Evolutionary conservation across 2,888 invertebrate species (phyloP).

Genomic region (Meandrusa payeni): DNA sequence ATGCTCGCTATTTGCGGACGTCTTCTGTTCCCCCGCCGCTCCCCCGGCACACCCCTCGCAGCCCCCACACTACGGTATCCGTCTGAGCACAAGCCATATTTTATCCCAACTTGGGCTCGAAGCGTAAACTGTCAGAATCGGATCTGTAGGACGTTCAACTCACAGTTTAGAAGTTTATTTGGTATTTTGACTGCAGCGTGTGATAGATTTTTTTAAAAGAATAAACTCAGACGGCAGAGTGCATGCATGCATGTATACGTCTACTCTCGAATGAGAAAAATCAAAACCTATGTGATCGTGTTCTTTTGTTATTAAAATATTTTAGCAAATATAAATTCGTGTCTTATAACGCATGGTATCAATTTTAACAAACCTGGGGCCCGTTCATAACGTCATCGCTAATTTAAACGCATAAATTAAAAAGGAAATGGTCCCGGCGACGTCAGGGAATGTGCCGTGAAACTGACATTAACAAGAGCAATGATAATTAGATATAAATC

Average conservation of each 20-base stretch:
- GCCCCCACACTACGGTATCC: constrained; percentile 59
- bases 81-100: constrained; percentile 77
- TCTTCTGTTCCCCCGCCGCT: constrained; percentile 37
- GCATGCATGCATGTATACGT: too few relatives aligned
- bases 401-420: constrained; percentile 39
- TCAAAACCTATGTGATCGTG: too few relatives aligned
- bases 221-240: background rate
- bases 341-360: constrained; percentile 2
- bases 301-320: too few relatives aligned
- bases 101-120: constrained; percentile 73
- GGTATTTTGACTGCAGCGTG: constrained; percentile 26
- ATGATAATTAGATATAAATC: constrained; percentile 79
- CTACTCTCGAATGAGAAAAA: too few relatives aligned
- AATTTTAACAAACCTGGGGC: background rate
- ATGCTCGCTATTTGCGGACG: constrained; percentile 76
- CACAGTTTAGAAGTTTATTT: constrained; percentile 53
- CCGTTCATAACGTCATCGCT: constrained; percentile 4
- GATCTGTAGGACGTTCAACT: constrained; percentile 73
- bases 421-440: constrained; percentile 62
- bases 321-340: too few relatives aligned
- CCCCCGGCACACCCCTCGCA: constrained; percentile 34
- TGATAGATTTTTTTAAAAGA: constrained; percentile 17
- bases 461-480: constrained; percentile 73
- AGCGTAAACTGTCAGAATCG: constrained; percentile 77
- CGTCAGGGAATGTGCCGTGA: constrained; percentile 69